Evolutionary conservation across 2,888 invertebrate species (phyloP), one percentile per base, ranked within the genome.

Genomic region (Drosophila quinaria): DNA sequence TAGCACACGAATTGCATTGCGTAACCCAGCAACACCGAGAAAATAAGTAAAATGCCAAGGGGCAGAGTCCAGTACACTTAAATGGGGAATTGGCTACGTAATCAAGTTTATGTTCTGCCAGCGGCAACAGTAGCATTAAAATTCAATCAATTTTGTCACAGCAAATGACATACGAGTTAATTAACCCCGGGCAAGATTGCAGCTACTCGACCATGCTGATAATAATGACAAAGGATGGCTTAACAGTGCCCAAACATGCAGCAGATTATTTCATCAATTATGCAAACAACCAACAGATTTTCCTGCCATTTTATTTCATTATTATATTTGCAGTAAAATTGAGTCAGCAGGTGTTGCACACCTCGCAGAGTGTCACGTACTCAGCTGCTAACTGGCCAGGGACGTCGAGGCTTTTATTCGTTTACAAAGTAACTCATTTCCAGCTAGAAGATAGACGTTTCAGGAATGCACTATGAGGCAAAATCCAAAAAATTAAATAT

Each of bases 1-100:
- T 62, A 31, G 49, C 8, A 50, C 54, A 81, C 82, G 70, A 74
- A 77, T 77, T 77, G 78, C 71, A 70, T 80, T 89, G 87, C 87
- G 60, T 81, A 74, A 81, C 70, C 49, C 42, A 70, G 50, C 63
- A 63, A 58, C 65, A 69, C 65, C 67, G 66, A 68, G 70, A 47
- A 58, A 56, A 50, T 54, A 25, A 56, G 47, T 54, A 25, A 63
- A 52, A 62, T 62, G 52, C 17, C 70, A 84, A 62, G 46, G 65
- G 62, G 50, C 58, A 55, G 19, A 42, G 35, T 11, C 19, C 25
- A 51, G 31, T 19, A 39, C 13, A 10, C 35, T 47, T 35, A 31
- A 29, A 42, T 49, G 39, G 46, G 60, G 35, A 63, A 74, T 62
- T 55, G 59, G 47, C 47, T 49, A 75, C 29, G 56, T 69, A 85